Evolutionary conservation across 53 echinoderm and acorn worm species (phyloP), one percentile per base, ranked within the genome.

Genomic region (Patiria pectinifera): DNA sequence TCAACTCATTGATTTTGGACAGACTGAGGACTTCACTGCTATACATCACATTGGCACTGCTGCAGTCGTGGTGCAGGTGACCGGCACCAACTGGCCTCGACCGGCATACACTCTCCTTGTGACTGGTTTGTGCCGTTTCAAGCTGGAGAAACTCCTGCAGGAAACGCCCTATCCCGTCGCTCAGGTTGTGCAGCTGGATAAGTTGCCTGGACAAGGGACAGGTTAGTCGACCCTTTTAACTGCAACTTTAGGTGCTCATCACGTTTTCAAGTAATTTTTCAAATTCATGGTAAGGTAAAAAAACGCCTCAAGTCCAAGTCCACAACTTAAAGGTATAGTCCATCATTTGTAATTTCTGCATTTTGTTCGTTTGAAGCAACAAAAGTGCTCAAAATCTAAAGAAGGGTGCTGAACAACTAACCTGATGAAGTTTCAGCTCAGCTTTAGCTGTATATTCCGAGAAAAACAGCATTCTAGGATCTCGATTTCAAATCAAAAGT

Each of bases 1-100:
- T 82, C 61, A 53, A 53, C 2, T 80, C 22, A 24, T 46, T 18
- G 49, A 21, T 71, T 45, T 59, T 53, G 53, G 0, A 45, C 23
- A 74, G 74, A 94, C 83, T 25, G 77, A 45, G 59, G 71, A 88
- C 83, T 86, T 11, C 45, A 89, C 46, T 79, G 75, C 86, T n/a
- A 91, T 98, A 78, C 99, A 98, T 66, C 77, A 91, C n/a, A 95
- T 98, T 72, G 99, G 99, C 45, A 98, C 99, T 48, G 96, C 99
- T 61, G 99, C 97, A 76, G 96, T 98, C 2, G 99, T 98, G 49
- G 99, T 98, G 10, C 99, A 98, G 82, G 99, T 98, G 11, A 98
- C 99, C 16, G 99, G 99, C 19, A 98, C 99, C 70, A 98, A 98
- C 95, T 98, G 99, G 99, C 99, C 99, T 60, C 84, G 92, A 83